These are phyloP conservation scores for Hapalemur alaotrensis DNA, from an alignment of 2,797 vertebrate genomes.

Conservation along the genomic window DNA sequence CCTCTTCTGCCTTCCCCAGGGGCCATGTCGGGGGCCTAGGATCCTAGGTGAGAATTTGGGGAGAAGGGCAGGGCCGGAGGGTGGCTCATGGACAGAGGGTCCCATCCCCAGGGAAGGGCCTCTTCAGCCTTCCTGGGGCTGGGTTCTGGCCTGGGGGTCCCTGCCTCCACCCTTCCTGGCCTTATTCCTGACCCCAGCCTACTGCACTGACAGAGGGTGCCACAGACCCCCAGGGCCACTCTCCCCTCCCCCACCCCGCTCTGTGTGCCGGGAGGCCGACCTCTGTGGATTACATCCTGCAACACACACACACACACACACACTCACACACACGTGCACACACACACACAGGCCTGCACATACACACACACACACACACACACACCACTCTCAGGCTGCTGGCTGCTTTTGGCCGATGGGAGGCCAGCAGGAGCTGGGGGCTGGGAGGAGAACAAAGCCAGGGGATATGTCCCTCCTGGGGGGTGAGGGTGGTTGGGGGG, in stretches of 20 bases:
- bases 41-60: neutral
- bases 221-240: neutral
- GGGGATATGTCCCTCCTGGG: neutral
- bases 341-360: neutral
- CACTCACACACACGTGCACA: too few species aligned
- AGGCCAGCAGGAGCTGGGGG: neutral
- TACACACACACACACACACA: too few species aligned
- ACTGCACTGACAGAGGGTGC: neutral
- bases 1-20: neutral
- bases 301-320: neutral
- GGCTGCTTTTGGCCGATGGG: neutral
- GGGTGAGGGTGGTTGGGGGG: neutral
- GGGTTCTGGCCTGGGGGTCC: neutral
- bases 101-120: neutral
- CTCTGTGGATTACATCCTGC: neutral
- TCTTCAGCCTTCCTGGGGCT: neutral
- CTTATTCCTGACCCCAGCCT: neutral
- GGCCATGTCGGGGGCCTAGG: too few species aligned
- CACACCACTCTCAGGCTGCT: neutral
- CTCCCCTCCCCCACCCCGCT: neutral
- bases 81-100: neutral
- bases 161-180: neutral
- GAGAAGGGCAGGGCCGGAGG: neutral
- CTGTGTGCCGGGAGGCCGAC: neutral
- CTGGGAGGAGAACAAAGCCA: neutral